These are phyloP conservation scores for Picus viridis DNA, from an alignment of 2,797 vertebrate species.

Conservation along the genomic window DNA sequence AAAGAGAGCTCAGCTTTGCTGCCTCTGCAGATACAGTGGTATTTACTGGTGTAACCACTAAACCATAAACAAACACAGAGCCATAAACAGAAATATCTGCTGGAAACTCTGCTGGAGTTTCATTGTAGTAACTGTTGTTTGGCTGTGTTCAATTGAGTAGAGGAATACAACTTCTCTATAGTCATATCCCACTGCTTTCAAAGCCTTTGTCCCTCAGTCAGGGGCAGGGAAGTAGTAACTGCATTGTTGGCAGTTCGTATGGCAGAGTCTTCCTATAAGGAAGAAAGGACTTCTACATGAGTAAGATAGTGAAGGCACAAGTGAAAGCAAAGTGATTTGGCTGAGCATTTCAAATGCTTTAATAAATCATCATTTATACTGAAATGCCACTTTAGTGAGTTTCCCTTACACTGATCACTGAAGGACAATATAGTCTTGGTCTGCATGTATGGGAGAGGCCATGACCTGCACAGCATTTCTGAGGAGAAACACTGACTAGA, in stretches of 20 bases:
- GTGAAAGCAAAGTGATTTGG: conserved; percentile 15
- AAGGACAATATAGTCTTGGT: neutral
- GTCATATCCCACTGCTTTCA: neutral
- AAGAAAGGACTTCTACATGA: neutral
- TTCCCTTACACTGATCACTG: neutral
- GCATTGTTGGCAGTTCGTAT: neutral
- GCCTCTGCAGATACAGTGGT: neutral
- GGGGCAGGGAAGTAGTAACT: neutral
- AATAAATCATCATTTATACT: conserved; percentile 54
- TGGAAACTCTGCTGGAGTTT: neutral
- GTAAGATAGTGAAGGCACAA: neutral
- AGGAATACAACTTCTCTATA: neutral
- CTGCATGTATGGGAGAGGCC: neutral
- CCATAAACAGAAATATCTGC: neutral
- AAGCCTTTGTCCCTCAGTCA: neutral
- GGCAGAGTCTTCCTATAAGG: neutral
- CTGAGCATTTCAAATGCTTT: conserved; percentile 27
- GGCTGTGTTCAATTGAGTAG: neutral
- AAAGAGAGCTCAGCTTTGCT: neutral
- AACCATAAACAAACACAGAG: neutral
- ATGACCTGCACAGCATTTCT: neutral
- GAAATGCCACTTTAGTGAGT: neutral
- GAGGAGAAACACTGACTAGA: neutral
- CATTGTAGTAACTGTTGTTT: neutral
- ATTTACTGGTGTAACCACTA: neutral